Evolutionary conservation across 1,140 invertebrate genomes (phyloP).

Genomic region (Neomicropteryx cornuta): DNA sequence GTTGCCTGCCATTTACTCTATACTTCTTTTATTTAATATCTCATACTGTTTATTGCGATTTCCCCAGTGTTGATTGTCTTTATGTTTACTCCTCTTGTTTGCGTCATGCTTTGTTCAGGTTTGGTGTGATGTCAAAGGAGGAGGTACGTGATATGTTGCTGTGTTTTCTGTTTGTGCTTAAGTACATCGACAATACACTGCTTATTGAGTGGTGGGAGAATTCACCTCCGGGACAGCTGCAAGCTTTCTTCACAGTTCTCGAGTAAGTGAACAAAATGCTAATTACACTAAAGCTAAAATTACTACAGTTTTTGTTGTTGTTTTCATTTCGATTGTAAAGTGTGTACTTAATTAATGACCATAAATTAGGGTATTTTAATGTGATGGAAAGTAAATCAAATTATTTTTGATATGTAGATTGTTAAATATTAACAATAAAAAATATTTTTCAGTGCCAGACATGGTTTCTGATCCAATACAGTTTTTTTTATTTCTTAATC

Average conservation of each 20-base stretch:
- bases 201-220: constrained; percentile 87
- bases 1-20: neutral
- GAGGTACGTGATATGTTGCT: constrained; percentile 84
- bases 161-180: constrained; percentile 84
- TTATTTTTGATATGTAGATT: too few relatives aligned
- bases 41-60: too few relatives aligned
- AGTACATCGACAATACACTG: constrained; percentile 78
- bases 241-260: constrained; percentile 69
- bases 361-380: too few relatives aligned
- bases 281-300: constrained; percentile 24
- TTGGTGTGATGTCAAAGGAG: constrained; percentile 38
- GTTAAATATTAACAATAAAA: too few relatives aligned
- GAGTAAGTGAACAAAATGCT: constrained; percentile 69
- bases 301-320: constrained; percentile 22
- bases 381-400: too few relatives aligned
- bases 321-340: too few relatives aligned
- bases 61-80: too few relatives aligned
- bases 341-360: too few relatives aligned
- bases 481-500: too few relatives aligned
- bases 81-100: too few relatives aligned
- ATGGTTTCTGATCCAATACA: too few relatives aligned
- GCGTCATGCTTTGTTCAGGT: constrained; percentile 30
- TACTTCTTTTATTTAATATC: constrained; percentile 1
- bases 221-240: constrained; percentile 59
- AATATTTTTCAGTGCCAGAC: too few relatives aligned